Percentiles rank a stretch among this genome's conserved stretches.
Evolutionary conservation across 1,140 invertebrate genomes (phyloP).

Genomic region (Belonocnema kinseyi): DNA sequence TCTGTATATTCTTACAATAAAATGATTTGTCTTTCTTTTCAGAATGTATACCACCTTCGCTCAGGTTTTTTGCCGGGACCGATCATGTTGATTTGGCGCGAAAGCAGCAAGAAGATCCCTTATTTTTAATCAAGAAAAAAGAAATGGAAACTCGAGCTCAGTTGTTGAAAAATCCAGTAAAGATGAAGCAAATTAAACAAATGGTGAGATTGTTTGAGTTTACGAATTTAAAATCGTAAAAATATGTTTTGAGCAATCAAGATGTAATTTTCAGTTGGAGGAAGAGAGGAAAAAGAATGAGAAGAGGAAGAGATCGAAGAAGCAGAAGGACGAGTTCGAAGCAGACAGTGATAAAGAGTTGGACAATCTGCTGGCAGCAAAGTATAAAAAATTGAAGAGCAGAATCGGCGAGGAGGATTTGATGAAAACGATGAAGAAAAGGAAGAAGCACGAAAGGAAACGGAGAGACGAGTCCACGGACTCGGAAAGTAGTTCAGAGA

Average conservation of each 20-base stretch:
- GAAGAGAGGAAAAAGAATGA: constrained; percentile 66
- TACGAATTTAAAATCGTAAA: constrained; percentile 34
- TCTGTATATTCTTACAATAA: constrained; percentile 16
- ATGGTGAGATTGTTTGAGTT: constrained; percentile 77
- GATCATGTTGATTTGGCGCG: constrained; percentile 87
- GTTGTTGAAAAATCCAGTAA: constrained; percentile 92
- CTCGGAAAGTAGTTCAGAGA: not conserved
- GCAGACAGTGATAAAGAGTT: constrained; percentile 65
- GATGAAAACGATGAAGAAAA: constrained; percentile 66
- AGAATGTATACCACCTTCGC: constrained; percentile 86
- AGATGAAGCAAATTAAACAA: constrained; percentile 88
- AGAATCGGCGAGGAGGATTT: constrained; percentile 65
- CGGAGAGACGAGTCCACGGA: constrained; percentile 24
- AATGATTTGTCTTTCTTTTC: constrained; percentile 45
- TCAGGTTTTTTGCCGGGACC: constrained; percentile 79
- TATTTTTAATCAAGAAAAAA: constrained; percentile 89
- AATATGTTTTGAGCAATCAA: constrained; percentile 28
- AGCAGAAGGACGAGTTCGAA: constrained; percentile 74
- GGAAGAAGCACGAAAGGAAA: constrained; percentile 57
- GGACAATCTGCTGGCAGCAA: constrained; percentile 65
- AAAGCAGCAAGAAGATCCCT: constrained; percentile 93
- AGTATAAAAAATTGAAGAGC: constrained; percentile 69
- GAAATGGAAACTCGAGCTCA: constrained; percentile 89
- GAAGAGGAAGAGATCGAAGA: constrained; percentile 76
- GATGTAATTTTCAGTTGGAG: constrained; percentile 54